A percentile compares a stretch with the other conserved stretches of the same genome.
Conservation (phyloP, 2,797 vertebrate species). For the Tachyglossus aculeatus region DNA sequence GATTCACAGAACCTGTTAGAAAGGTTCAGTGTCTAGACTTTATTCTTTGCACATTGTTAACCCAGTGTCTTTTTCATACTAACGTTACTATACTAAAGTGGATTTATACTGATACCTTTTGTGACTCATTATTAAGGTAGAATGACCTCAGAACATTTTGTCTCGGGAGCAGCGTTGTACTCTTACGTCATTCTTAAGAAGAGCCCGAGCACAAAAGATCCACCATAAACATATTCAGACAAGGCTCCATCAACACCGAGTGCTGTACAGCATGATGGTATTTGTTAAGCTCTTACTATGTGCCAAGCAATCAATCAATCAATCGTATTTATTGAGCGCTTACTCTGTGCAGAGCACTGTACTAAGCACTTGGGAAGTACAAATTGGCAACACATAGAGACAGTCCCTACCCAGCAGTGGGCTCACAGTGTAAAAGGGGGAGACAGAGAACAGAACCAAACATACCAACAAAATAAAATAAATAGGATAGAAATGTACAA, state of each 20-base stretch:
- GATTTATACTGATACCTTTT: conserved; percentile 37
- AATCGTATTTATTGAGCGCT: too few species aligned
- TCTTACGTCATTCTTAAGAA: neutral
- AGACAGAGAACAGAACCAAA: too few species aligned
- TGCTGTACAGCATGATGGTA: too few species aligned
- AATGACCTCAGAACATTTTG: conserved; percentile 1
- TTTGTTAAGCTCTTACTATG: too few species aligned
- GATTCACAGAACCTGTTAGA: neutral
- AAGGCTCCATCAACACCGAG: neutral
- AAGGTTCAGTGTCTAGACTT: conserved; percentile 24
- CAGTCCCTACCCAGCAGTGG: too few species aligned
- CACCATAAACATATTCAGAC: conserved; percentile 13
- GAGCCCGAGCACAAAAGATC: neutral
- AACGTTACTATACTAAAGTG: conserved; percentile 46
- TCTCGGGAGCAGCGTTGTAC: conserved; percentile 22
- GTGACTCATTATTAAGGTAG: conserved; percentile 9
- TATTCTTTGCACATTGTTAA: conserved; percentile 31
- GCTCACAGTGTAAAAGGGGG: too few species aligned
- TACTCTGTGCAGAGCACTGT: too few species aligned
- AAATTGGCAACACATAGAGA: too few species aligned
- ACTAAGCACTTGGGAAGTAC: too few species aligned
- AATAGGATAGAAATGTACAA: too few species aligned
- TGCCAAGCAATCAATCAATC: too few species aligned
- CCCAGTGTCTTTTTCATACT: neutral
- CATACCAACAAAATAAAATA: too few species aligned